Conservation (phyloP, 1,140 invertebrate genomes). For the Zaprionus tsacasi region DNA sequence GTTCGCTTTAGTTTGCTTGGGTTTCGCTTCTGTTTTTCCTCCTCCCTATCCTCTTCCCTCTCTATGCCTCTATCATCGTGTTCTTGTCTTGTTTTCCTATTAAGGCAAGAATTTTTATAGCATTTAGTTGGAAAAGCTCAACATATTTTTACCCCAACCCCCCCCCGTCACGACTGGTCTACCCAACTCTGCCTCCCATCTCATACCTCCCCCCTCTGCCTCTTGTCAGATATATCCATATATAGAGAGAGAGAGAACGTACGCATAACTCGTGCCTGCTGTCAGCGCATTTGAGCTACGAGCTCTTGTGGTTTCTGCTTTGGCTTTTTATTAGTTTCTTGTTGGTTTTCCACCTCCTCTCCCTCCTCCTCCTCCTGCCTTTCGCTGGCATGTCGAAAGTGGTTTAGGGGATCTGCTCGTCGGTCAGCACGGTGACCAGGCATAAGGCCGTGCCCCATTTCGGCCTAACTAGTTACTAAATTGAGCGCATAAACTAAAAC, state of each 20-base stretch:
- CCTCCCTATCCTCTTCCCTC: background rate
- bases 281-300: slow-evolving; percentile 81
- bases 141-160: slow-evolving; percentile 63
- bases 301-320: slow-evolving; percentile 77
- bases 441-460: slow-evolving; percentile 50
- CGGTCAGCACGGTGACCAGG: slow-evolving; percentile 30
- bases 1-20: background rate
- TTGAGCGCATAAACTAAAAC: slow-evolving; percentile 81
- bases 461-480: slow-evolving; percentile 80
- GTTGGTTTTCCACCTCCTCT: slow-evolving; percentile 44
- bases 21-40: background rate
- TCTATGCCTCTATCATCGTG: slow-evolving; percentile 38
- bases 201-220: slow-evolving; percentile 1
- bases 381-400: slow-evolving; percentile 47
- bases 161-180: background rate
- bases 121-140: slow-evolving; percentile 82
- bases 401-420: slow-evolving; percentile 45
- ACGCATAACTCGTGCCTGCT: slow-evolving; percentile 81
- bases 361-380: background rate
- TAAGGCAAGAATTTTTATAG: slow-evolving; percentile 83
- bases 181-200: background rate
- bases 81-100: slow-evolving; percentile 81
- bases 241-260: slow-evolving; percentile 30
- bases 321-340: slow-evolving; percentile 82
- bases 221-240: slow-evolving; percentile 43